phyloP scores from a whole-genome alignment of 2,113 vertebrate genomes.

The Chrysochloris asiatica region DNA sequence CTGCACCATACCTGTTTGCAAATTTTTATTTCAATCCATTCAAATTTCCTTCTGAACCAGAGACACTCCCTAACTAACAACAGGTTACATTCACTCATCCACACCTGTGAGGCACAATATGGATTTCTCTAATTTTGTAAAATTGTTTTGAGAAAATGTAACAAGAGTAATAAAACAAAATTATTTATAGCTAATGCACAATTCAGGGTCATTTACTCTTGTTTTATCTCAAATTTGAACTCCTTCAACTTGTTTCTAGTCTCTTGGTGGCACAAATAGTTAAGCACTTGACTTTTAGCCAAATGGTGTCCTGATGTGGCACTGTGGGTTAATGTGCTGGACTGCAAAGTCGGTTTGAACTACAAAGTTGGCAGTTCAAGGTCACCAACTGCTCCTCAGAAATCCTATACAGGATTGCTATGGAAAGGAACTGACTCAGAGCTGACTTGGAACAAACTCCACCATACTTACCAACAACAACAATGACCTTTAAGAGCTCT shows the following conservation, averaged over 20 bases:
- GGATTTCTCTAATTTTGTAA: neutral
- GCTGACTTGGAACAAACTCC: too few relatives aligned
- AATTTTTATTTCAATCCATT: neutral
- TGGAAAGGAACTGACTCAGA: too few relatives aligned
- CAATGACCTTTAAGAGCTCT: too few relatives aligned
- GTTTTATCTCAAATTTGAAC: neutral
- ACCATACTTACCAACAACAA: too few relatives aligned
- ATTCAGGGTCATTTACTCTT: neutral
- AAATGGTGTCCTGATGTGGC: too few relatives aligned
- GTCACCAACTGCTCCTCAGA: too few relatives aligned
- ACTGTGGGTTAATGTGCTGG: too few relatives aligned
- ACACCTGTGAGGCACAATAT: neutral
- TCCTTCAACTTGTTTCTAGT: neutral
- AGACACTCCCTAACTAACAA: neutral
- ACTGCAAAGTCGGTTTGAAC: too few relatives aligned
- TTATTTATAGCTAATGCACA: neutral
- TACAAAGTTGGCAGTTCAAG: too few relatives aligned
- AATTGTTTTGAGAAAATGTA: neutral
- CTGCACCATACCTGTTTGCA: neutral
- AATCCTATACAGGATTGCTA: too few relatives aligned
- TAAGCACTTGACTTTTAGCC: neutral
- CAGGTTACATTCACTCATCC: neutral
- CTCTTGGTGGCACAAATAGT: neutral
- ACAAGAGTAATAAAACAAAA: neutral
- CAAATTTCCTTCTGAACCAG: neutral